phyloP scores from a whole-genome alignment of 1,140 invertebrate genomes.

The Andrena cerasifolii region DNA sequence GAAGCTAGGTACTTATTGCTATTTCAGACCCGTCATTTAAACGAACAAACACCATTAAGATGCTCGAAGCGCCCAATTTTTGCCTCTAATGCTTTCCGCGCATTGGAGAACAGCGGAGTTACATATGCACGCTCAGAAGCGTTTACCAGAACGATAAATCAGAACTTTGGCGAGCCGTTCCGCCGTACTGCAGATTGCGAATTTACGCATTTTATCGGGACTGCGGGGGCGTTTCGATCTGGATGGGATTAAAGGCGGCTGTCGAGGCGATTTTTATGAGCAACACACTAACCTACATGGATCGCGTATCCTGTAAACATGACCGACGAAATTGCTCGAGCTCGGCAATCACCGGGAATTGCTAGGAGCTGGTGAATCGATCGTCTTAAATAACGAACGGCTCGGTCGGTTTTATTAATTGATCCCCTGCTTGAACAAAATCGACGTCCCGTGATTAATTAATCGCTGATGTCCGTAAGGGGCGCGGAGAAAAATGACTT shows the following conservation, averaged over 20 bases:
- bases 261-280: conserved; percentile 35
- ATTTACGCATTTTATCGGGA: conserved; percentile 18
- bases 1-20: background rate
- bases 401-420: conserved; percentile 39
- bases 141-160: conserved; percentile 4
- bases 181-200: background rate
- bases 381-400: conserved; percentile 27
- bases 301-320: background rate
- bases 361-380: background rate
- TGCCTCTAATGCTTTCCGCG: background rate
- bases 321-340: background rate
- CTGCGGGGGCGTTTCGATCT: background rate
- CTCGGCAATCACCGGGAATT: background rate
- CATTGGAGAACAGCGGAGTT: background rate
- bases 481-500: conserved; percentile 34
- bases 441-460: conserved; percentile 44
- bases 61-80: background rate
- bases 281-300: background rate
- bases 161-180: conserved; percentile 1
- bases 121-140: background rate
- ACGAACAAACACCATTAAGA: background rate
- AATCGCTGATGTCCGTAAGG: conserved; percentile 1
- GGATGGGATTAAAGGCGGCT: conserved; percentile 12
- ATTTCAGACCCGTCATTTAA: background rate
- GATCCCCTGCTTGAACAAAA: conserved; percentile 18